Percentiles rank a stretch among this genome's conserved stretches.
Conservation (phyloP, 2,888 invertebrate genomes). For the Ennomos erosarius region DNA sequence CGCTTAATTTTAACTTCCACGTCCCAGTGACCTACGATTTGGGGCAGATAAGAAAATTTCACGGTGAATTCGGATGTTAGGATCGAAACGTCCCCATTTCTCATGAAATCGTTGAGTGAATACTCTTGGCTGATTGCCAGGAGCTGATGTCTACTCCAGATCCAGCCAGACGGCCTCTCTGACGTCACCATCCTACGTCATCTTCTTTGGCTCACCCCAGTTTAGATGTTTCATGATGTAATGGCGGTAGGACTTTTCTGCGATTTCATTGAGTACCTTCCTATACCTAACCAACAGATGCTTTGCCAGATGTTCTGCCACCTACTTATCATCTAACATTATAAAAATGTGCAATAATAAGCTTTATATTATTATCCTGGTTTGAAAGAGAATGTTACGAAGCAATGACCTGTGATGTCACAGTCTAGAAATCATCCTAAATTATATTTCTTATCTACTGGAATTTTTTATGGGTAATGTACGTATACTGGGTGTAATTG, state of each 20-base stretch:
- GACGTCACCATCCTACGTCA: slow-evolving; percentile 74
- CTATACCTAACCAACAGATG: too few relatives aligned
- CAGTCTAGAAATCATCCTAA: too few relatives aligned
- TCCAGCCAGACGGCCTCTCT: slow-evolving; percentile 79
- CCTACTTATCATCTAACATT: too few relatives aligned
- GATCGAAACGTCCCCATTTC: slow-evolving; percentile 70
- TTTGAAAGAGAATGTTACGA: too few relatives aligned
- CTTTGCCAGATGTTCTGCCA: too few relatives aligned
- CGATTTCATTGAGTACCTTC: too few relatives aligned
- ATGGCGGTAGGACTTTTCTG: slow-evolving; percentile 1
- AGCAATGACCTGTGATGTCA: too few relatives aligned
- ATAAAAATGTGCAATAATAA: too few relatives aligned
- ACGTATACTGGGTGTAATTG: too few relatives aligned
- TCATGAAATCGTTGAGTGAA: slow-evolving; percentile 73
- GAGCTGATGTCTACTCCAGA: slow-evolving; percentile 79
- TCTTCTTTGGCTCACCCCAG: slow-evolving; percentile 38
- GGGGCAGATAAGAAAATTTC: slow-evolving; percentile 35
- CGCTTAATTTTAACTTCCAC: slow-evolving; percentile 15
- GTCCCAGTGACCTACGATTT: slow-evolving; percentile 42
- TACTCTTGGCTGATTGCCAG: slow-evolving; percentile 77
- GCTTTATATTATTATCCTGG: too few relatives aligned
- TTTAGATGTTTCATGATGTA: slow-evolving; percentile 35
- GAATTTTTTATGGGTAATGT: too few relatives aligned
- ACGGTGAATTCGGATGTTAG: slow-evolving; percentile 47
- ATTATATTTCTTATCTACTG: too few relatives aligned